Percentiles rank a stretch among this genome's conserved stretches.
Evolutionary conservation across 2,888 invertebrate species (phyloP).

Genomic region (Mayetiola destructor): DNA sequence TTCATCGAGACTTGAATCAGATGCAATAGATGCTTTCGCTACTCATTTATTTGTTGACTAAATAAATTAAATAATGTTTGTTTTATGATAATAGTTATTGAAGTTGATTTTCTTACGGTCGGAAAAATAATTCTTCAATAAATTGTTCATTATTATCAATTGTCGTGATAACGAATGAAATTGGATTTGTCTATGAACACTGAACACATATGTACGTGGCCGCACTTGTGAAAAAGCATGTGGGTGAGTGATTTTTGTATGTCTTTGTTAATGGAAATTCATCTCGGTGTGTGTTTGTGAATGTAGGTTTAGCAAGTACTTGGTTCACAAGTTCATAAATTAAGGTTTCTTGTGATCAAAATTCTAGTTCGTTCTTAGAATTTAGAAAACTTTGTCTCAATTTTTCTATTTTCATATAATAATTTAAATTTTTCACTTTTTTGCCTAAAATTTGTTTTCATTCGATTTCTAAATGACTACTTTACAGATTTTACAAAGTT

Average conservation of each 20-base stretch:
- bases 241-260: not conserved
- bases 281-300: not conserved
- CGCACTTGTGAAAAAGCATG: not conserved
- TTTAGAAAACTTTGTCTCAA: no score
- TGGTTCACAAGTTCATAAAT: not conserved
- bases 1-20: no score
- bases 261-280: not conserved
- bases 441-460: conserved; percentile 1
- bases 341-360: conserved; percentile 12
- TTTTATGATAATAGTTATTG: not conserved
- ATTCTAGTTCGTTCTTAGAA: no score
- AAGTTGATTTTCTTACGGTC: conserved; percentile 7
- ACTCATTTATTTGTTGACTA: no score
- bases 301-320: not conserved
- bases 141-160: conserved; percentile 1
- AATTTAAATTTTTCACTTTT: not conserved
- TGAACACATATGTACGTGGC: conserved; percentile 12
- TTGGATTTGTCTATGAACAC: no score
- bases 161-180: no score
- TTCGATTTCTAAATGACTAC: conserved; percentile 12
- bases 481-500: conserved; percentile 12
- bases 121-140: conserved; percentile 11
- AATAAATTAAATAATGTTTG: no score
- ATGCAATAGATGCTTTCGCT: no score
- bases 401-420: no score